Evolutionary conservation across 2,113 vertebrate species (phyloP).

Genomic region (Chamaetylas fuelleborni): DNA sequence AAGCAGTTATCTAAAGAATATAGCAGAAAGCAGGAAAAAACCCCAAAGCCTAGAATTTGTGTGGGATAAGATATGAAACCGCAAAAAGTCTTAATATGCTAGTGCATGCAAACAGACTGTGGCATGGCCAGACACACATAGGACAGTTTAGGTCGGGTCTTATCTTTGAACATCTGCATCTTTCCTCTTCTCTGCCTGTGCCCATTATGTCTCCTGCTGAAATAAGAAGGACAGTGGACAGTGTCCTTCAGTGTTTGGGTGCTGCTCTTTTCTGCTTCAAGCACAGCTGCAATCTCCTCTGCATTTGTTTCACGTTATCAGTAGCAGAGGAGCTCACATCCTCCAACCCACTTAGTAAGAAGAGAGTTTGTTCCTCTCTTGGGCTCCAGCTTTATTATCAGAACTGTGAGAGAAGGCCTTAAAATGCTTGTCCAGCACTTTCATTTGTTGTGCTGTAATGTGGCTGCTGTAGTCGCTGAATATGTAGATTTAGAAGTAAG

Average conservation of each 20-base stretch:
- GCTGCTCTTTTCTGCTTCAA: neutral
- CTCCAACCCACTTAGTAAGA: neutral
- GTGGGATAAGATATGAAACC: neutral
- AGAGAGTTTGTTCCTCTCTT: neutral
- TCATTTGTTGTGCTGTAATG: constrained; percentile 52
- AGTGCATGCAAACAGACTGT: too few relatives aligned
- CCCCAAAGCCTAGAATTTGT: neutral
- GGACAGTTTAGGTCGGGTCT: neutral
- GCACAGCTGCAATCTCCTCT: neutral
- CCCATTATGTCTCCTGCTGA: neutral
- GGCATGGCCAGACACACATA: too few relatives aligned
- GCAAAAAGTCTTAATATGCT: neutral
- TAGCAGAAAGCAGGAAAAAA: neutral
- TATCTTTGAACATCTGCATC: neutral
- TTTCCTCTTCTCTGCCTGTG: neutral
- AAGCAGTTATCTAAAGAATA: neutral
- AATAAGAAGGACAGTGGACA: neutral
- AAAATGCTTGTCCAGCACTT: constrained; percentile 52
- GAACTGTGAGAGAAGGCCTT: neutral
- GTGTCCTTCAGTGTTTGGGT: neutral
- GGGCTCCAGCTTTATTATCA: neutral
- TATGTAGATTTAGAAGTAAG: constrained; percentile 66
- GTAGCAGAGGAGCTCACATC: neutral
- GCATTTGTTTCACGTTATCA: neutral
- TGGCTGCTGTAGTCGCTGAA: constrained; percentile 30